Evolutionary conservation across 2,888 invertebrate species (phyloP).

Genomic region (Aplocera efformata): DNA sequence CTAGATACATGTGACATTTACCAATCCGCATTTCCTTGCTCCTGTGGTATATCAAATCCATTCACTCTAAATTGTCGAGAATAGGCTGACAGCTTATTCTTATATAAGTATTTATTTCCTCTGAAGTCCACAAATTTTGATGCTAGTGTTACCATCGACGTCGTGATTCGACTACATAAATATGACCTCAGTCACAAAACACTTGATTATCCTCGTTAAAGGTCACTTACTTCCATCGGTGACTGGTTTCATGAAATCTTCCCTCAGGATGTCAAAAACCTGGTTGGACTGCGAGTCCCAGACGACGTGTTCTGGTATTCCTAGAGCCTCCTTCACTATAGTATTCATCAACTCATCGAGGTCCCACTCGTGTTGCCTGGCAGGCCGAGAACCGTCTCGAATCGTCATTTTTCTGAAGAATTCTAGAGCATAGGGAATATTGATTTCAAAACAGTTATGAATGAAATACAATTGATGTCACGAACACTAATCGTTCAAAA

Average conservation of each 20-base stretch:
- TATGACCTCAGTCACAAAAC: too few relatives aligned
- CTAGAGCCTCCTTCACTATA: slow-evolving; percentile 83
- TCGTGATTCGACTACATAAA: too few relatives aligned
- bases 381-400: slow-evolving; percentile 39
- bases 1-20: too few relatives aligned
- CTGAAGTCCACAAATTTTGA: too few relatives aligned
- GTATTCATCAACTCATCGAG: slow-evolving; percentile 85
- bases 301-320: slow-evolving; percentile 81
- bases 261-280: slow-evolving; percentile 81
- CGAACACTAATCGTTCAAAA: too few relatives aligned
- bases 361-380: slow-evolving; percentile 40
- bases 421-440: slow-evolving; percentile 38
- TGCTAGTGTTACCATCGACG: too few relatives aligned
- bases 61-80: too few relatives aligned
- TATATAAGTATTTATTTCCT: too few relatives aligned
- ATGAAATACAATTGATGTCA: too few relatives aligned
- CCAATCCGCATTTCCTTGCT: too few relatives aligned
- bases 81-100: too few relatives aligned
- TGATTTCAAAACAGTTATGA: background rate
- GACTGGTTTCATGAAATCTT: slow-evolving; percentile 91
- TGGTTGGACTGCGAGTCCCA: slow-evolving; percentile 83
- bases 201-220: slow-evolving; percentile 7
- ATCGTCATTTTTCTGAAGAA: slow-evolving; percentile 56
- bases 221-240: slow-evolving; percentile 68
- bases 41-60: too few relatives aligned